A percentile compares a stretch with the other conserved stretches of the same genome.
These are phyloP conservation scores for Thera britannica DNA, from an alignment of 2,888 invertebrate species.

Conservation along the genomic window DNA sequence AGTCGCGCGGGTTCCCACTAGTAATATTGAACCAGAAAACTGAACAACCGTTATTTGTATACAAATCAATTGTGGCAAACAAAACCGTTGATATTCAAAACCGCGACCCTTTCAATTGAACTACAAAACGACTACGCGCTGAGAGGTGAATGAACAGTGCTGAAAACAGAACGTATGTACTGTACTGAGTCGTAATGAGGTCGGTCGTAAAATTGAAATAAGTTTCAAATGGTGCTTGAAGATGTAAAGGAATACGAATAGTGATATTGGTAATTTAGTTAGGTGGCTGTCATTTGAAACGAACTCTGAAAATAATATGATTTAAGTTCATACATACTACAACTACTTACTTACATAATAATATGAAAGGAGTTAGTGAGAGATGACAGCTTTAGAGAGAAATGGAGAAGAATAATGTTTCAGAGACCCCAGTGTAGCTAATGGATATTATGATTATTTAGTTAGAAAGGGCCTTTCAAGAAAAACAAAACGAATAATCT, in stretches of 20 bases:
- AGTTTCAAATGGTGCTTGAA: conserved; percentile 17
- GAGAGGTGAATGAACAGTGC: conserved; percentile 23
- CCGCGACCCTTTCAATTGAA: conserved; percentile 21
- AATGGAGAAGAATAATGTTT: no score
- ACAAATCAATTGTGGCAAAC: conserved; percentile 18
- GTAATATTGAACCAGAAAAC: background rate
- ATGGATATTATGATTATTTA: no score
- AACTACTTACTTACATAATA: no score
- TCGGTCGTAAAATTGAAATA: conserved; percentile 22
- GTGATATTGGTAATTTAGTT: conserved; percentile 4
- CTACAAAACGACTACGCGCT: conserved; percentile 1
- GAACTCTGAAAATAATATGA: conserved; percentile 1
- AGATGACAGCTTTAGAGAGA: no score
- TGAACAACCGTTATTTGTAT: conserved; percentile 4
- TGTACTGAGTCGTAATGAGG: conserved; percentile 22
- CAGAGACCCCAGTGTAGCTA: no score
- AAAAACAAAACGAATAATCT: no score
- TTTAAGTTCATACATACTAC: background rate
- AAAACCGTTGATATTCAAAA: conserved; percentile 25
- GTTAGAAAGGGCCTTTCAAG: no score
- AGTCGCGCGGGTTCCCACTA: no score
- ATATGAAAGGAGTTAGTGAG: no score
- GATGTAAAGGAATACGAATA: conserved; percentile 19
- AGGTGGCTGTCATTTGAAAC: background rate
- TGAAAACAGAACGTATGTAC: conserved; percentile 1